Conservation (phyloP, 1,140 invertebrate genomes). For the Acromyrmex heyeri region DNA sequence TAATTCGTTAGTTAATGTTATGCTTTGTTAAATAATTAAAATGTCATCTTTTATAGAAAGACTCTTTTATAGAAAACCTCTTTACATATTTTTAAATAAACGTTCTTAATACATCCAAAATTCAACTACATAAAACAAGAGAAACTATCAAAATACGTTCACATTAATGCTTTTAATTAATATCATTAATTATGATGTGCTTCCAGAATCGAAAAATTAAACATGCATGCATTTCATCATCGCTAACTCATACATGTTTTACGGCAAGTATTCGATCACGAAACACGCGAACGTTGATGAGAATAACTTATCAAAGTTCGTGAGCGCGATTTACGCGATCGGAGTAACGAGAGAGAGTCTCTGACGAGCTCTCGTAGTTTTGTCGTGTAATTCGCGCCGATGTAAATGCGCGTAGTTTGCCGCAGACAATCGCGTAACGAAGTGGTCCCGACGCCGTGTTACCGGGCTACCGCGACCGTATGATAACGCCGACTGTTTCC, state of each 20-base stretch:
- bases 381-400: slow-evolving; percentile 50
- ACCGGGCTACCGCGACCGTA: not conserved
- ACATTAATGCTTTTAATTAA: not conserved
- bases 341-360: not conserved
- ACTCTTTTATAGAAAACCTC: not conserved
- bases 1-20: not conserved
- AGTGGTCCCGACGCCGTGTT: slow-evolving; percentile 7
- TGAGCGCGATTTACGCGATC: slow-evolving; percentile 16
- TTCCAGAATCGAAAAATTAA: not conserved
- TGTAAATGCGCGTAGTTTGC: slow-evolving; percentile 63
- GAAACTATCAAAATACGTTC: not conserved
- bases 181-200: not conserved
- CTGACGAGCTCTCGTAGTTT: slow-evolving; percentile 35
- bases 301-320: slow-evolving; percentile 26
- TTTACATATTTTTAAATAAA: not conserved
- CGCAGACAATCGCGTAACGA: slow-evolving; percentile 65
- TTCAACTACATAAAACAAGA: not conserved
- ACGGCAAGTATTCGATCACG: not conserved
- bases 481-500: slow-evolving; percentile 62
- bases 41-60: not conserved
- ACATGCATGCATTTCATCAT: not conserved
- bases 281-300: slow-evolving; percentile 2
- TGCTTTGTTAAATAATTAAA: not conserved
- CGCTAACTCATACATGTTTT: not conserved
- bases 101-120: not conserved